A percentile compares a stretch with the other conserved stretches of the same genome.
These are phyloP conservation scores for Hycleus phaleratus DNA, from an alignment of 1,140 invertebrate species.

Conservation along the genomic window DNA sequence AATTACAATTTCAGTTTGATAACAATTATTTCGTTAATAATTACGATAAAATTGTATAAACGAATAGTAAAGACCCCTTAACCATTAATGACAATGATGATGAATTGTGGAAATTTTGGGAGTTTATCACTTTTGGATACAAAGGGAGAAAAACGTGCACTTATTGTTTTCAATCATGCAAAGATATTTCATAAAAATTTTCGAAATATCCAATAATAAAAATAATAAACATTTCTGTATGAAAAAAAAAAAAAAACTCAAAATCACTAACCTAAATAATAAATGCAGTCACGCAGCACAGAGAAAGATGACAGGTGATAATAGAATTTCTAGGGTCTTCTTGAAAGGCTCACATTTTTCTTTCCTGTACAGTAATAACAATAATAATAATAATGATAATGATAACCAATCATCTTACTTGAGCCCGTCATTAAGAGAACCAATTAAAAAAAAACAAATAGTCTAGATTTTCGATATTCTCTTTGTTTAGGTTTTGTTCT, in stretches of 20 bases:
- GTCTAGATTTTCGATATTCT: too few relatives aligned
- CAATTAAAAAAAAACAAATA: too few relatives aligned
- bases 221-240: not conserved
- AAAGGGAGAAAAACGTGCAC: too few relatives aligned
- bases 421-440: constrained; percentile 6
- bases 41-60: too few relatives aligned
- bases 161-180: too few relatives aligned
- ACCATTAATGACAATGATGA: not conserved
- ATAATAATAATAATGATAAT: not conserved
- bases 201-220: not conserved
- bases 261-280: constrained; percentile 40
- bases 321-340: constrained; percentile 58
- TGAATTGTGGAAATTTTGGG: too few relatives aligned
- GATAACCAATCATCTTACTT: constrained; percentile 42
- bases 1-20: not conserved
- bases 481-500: too few relatives aligned
- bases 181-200: not conserved
- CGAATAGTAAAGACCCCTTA: too few relatives aligned
- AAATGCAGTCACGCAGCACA: constrained; percentile 50
- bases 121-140: too few relatives aligned
- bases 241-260: constrained; percentile 27
- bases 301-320: constrained; percentile 61
- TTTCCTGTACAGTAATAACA: constrained; percentile 44
- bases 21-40: too few relatives aligned
- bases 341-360: constrained; percentile 59